Evolutionary conservation across 1,140 invertebrate species (phyloP).

Genomic region (Rhopalosiphum maidis): DNA sequence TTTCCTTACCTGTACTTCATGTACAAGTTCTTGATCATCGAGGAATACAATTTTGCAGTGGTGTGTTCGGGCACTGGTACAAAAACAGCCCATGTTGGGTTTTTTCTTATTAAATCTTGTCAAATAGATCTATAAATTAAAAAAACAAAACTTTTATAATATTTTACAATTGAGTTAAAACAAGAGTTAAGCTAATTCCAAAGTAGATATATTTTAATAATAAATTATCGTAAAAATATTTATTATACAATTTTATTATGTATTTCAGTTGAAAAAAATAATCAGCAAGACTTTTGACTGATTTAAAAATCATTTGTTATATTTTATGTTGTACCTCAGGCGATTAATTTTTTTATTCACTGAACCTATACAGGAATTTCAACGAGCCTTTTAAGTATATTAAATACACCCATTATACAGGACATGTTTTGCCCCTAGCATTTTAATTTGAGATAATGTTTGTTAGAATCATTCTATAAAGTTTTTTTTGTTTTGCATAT

Average conservation of each 20-base stretch:
- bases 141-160: not conserved
- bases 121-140: not conserved
- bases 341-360: not conserved
- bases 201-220: not conserved
- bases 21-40: constrained; percentile 68
- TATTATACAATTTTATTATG: not conserved
- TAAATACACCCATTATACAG: constrained; percentile 6
- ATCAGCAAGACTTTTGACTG: not conserved
- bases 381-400: not conserved
- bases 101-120: not conserved
- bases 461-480: not conserved
- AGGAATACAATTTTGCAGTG: constrained; percentile 68
- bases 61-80: constrained; percentile 63
- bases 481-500: not conserved
- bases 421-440: not conserved
- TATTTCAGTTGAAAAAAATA: not conserved
- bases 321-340: not conserved
- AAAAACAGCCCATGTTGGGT: constrained; percentile 63
- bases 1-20: constrained; percentile 66
- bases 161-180: not conserved
- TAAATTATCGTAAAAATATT: not conserved
- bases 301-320: not conserved
- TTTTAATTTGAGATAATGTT: constrained; percentile 26
- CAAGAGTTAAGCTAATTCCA: not conserved
- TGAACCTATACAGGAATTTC: not conserved